Evolutionary conservation across 2,113 vertebrate genomes (phyloP).

Genomic region (Lophochroa leadbeateri): DNA sequence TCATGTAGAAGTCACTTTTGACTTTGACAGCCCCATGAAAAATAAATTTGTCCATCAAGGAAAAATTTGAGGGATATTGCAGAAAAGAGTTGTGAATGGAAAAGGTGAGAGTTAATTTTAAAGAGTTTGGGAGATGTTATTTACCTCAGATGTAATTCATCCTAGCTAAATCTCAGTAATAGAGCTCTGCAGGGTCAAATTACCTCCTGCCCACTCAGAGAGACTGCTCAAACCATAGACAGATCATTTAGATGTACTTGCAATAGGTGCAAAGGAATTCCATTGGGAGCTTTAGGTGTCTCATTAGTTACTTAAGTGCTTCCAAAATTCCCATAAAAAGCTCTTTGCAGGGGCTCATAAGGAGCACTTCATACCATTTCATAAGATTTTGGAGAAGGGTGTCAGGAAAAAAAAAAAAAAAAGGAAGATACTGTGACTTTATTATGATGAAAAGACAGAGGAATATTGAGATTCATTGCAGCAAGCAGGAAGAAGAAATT

Average conservation of each 20-base stretch:
- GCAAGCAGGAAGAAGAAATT: not conserved
- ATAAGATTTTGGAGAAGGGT: not conserved
- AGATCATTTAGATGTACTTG: not conserved
- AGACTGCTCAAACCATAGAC: not conserved
- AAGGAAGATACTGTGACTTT: not conserved
- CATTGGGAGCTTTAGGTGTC: not conserved
- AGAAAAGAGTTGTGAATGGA: not conserved
- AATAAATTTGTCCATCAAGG: not conserved
- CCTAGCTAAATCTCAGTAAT: not conserved
- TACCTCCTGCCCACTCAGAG: not conserved
- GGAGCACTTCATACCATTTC: not conserved
- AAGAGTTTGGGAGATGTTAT: not conserved
- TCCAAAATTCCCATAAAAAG: not conserved
- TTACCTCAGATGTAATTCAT: not conserved
- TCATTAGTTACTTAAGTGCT: not conserved
- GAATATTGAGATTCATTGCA: not conserved
- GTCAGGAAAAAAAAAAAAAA: not conserved
- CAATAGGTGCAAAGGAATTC: not conserved
- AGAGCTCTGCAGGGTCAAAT: not conserved
- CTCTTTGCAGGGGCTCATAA: not conserved
- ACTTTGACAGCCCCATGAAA: not conserved
- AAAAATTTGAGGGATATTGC: not conserved
- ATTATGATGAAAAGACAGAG: not conserved
- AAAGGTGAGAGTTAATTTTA: not conserved
- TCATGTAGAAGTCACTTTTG: not conserved